Base-by-base conservation (phyloP, 2,113 vertebrate species). In the Chauna torquata region DNA sequence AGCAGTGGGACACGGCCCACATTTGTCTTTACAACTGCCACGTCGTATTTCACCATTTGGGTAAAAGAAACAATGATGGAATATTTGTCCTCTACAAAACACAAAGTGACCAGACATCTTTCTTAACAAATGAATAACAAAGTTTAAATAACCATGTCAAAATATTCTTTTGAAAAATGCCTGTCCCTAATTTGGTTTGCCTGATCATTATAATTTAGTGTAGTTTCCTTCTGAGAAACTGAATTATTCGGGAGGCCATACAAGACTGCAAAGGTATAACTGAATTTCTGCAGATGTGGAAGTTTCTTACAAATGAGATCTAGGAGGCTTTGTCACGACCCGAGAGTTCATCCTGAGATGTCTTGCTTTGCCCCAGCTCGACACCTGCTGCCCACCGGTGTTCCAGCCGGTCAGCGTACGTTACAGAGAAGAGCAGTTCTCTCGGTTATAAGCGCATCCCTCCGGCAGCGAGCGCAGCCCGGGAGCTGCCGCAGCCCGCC, bases 361-460 rank as follows among this genome's bases (percentile, higher is more conserved):
- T 40, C 50, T 72, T 16, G 22, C 7, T 38, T 24, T 24, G 47
- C 25, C 59, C 59, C 22, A 11, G 59, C 30, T 50, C 45, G 22
- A 92, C 54, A 49, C 27, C 14, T 1, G 0, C 13, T 55, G 16
- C 20, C 15, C 4, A 2, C 9, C 11, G 17, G 28, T 44, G 42
- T 27, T 64, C 25, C 4, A 13, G 24, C 25, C 0, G 1, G 15
- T 49, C 27, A 34, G 17, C 1, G 0, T 27, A 18, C 32, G 8
- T n/a, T 24, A 44, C 27, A 52, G 55, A 6, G 14, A 77, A 12
- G 34, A 25, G 0, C 38, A 9, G 38, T 42, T 70, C 7, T 15
- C 50, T 58, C 14, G 44, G 20, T 68, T 44, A n/a, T 19, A 24
- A 45, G 36, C 28, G 11, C 2, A 5, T 11, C 50, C 50, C 49